Evolutionary conservation across 1,140 invertebrate genomes (phyloP), one percentile per base, ranked within the genome.

Genomic region (Pseudomyrmex flavicornis): DNA sequence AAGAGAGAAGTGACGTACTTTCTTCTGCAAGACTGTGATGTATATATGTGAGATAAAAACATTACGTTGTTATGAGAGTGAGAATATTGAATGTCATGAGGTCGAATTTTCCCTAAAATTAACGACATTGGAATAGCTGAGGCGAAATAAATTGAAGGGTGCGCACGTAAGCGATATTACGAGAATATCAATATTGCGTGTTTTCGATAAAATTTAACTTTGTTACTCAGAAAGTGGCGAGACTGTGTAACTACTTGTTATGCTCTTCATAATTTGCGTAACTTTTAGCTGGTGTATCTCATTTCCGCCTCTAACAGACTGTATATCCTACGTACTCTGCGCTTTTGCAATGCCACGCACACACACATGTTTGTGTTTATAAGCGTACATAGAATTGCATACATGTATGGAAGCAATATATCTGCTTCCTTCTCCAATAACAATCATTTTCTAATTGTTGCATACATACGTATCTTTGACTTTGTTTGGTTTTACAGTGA

Each of bases 151-250:
- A 70, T 59, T 70, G 5, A 52, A 7, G 44, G 12, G 54, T 63
- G 13, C 20, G 66, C 48, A 80, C 52, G 65, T 44, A 22, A 20
- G 56, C 54, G 54, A 61, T 72, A 48, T 68, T 77, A 9, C 54
- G 44, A 50, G 66, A 80, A 70, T 56, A 59, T 80, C 76, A 80
- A 80, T 80, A 80, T 70, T 50, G 46, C n/a, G 66, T 61, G 61
- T 20, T 70, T 15, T 80, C 66, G 76, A 80, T 80, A 72, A 72
- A 80, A 80, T 80, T 80, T 44, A 80, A 80, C 66, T 54, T 80
- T 80, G 66, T 59, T 44, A 70, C 20, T 72, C 1, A 61, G 56
- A 26, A 79, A 2, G 70, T 44, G 15, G 20, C 56, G 56, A 12
- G 12, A 59, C n/a, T 20, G 22, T 20, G 20, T 48, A 46, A 70